Evolutionary conservation across 1,140 invertebrate genomes (phyloP), one percentile per base, ranked within the genome.

Genomic region (Brachionus rubens): DNA sequence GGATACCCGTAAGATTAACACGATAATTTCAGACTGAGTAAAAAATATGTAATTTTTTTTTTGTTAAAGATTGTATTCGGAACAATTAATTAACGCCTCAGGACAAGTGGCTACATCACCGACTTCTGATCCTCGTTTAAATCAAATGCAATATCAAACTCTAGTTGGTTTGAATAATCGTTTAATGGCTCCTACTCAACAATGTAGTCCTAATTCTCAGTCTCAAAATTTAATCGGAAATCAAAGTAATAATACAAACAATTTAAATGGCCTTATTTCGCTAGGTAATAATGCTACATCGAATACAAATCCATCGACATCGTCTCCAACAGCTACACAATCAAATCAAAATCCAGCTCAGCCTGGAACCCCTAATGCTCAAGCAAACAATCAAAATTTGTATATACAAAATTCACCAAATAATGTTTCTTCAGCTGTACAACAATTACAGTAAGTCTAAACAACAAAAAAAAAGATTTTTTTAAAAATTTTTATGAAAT

Each of bases 1-100:
- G 59, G 59, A 65, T 65, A 65, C 40, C 21, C 59, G 59, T 65
- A 65, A 65, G 19, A 65, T 43, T 43, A 65, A 46, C 16, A 62
- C 36, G n/a, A 30, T 28, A 56, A 26, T 62, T 40, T 19, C 6
- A 2, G 9, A 9, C 3, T 5, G 33, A 36, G 33, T 36, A 36
- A 5, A 40, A 62, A 41, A 40, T 62, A 62, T 12, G 19, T 19
- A 26, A 9, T 40, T 24, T 24, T 40, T 21, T 33, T 36, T 24
- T 12, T 43, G 19, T 9, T 28, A 41, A 24, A 65, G 59, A 43
- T 12, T 65, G 0, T 65, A 65, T 36, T 7, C 59, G 9, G 59
- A 65, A 3, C 59, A 65, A 46, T 65, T 65, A 24, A 10, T 65
- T 0, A 65, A 65, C 24, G 19, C 40, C 19, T 12, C 33, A 26